phyloP scores from a whole-genome alignment of 2,888 invertebrate genomes.

The Piscicola geometra region DNA sequence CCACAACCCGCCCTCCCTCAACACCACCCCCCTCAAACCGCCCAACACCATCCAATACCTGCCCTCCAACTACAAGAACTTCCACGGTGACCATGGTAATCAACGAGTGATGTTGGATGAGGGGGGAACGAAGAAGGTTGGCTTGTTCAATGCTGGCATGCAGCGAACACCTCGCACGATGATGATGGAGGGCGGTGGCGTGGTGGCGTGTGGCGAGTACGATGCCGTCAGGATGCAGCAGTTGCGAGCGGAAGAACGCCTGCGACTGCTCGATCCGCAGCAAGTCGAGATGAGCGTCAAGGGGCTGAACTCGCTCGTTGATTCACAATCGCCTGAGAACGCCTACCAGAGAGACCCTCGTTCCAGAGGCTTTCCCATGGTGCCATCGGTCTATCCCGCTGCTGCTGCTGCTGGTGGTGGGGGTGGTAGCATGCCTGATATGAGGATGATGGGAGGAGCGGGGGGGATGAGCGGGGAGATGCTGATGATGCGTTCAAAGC shows the following conservation, averaged over 20 bases:
- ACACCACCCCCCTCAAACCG: neutral
- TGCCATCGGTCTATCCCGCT: neutral
- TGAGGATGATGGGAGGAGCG: too few species aligned
- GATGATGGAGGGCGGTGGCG: too few species aligned
- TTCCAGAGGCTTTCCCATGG: neutral
- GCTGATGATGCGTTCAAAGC: neutral
- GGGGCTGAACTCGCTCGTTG: neutral
- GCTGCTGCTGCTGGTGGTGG: neutral
- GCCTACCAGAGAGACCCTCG: neutral
- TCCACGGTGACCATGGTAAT: neutral
- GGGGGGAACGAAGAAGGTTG: too few species aligned
- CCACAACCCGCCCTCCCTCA: neutral
- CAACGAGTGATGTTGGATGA: too few species aligned
- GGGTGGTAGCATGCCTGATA: too few species aligned
- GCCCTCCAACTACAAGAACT: neutral
- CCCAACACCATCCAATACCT: neutral
- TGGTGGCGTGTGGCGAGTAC: too few species aligned
- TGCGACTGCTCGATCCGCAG: neutral
- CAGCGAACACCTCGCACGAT: too few species aligned
- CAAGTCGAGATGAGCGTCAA: slow-evolving; percentile 1
- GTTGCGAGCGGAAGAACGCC: neutral
- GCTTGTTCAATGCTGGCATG: neutral
- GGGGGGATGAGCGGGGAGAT: neutral
- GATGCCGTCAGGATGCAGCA: neutral
- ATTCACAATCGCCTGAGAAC: neutral